Evolutionary conservation across 1,140 invertebrate genomes (phyloP).

Genomic region (Neodiprion fabricii): DNA sequence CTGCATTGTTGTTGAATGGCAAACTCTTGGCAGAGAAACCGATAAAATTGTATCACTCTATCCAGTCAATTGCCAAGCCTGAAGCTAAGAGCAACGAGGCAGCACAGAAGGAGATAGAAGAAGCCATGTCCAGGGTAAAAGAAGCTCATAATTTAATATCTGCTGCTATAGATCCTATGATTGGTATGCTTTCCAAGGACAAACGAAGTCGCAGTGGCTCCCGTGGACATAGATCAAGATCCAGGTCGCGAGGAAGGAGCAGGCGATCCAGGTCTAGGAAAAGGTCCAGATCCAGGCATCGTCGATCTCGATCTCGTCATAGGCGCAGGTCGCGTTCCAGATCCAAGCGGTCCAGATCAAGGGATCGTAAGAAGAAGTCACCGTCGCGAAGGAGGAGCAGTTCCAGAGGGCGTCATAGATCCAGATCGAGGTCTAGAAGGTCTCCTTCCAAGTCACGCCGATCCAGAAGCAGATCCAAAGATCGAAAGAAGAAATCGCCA

Average conservation of each 20-base stretch:
- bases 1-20: constrained; percentile 89
- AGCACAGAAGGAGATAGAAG: constrained; percentile 93
- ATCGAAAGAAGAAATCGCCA: constrained; percentile 55
- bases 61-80: constrained; percentile 89
- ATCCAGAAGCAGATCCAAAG: constrained; percentile 61
- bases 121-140: constrained; percentile 95
- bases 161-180: constrained; percentile 89
- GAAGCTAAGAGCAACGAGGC: constrained; percentile 94
- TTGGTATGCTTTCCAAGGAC: constrained; percentile 83
- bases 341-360: constrained; percentile 62
- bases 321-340: constrained; percentile 56
- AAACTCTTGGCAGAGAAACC: constrained; percentile 54
- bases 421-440: constrained; percentile 51
- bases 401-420: constrained; percentile 52
- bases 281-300: constrained; percentile 68
- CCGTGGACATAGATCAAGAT: constrained; percentile 66
- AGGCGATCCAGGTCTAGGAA: constrained; percentile 62
- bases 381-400: constrained; percentile 54
- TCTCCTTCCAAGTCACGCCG: constrained; percentile 62
- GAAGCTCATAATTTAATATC: constrained; percentile 94
- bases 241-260: constrained; percentile 66
- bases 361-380: constrained; percentile 57
- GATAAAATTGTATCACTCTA: constrained; percentile 84
- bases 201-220: constrained; percentile 73
- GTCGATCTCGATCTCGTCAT: constrained; percentile 59